A percentile compares a stretch with the other conserved stretches of the same genome.
phyloP scores from a whole-genome alignment of 2,797 vertebrate genomes.

The Falco biarmicus region DNA sequence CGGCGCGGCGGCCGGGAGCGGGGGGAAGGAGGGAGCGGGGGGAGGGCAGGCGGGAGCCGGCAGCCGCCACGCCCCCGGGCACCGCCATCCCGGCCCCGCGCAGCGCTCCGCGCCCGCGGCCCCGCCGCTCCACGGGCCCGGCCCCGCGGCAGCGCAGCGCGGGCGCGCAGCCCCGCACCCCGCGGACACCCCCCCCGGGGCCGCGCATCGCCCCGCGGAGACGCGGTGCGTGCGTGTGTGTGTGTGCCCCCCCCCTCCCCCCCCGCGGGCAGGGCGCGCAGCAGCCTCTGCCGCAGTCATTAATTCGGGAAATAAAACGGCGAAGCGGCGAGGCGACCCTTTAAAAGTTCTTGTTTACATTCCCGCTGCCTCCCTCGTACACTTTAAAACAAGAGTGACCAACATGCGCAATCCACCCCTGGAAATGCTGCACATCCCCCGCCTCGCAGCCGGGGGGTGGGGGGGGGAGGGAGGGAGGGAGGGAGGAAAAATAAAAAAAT shows the following conservation, averaged over 20 bases:
- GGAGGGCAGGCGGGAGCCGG: conserved; percentile 62
- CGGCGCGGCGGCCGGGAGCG: neutral
- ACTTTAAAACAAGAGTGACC: conserved; percentile 79
- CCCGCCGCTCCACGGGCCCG: neutral
- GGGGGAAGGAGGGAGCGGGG: neutral
- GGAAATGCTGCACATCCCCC: conserved; percentile 66
- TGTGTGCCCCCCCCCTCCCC: neutral
- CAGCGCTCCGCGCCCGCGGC: neutral
- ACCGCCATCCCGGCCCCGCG: conserved; percentile 31
- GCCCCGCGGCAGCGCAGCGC: too few species aligned
- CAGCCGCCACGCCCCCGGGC: conserved; percentile 51
- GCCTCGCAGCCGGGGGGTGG: conserved; percentile 1
- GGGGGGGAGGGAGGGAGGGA: neutral
- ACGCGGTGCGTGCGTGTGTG: too few species aligned
- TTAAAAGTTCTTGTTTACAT: conserved; percentile 80
- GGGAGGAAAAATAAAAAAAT: neutral
- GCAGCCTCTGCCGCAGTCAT: conserved; percentile 79
- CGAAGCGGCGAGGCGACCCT: conserved; percentile 35
- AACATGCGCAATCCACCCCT: conserved; percentile 79
- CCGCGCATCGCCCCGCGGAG: neutral
- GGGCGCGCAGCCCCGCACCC: too few species aligned
- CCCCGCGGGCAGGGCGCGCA: neutral
- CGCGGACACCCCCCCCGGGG: neutral
- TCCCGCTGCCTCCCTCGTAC: conserved; percentile 72
- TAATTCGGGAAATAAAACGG: conserved; percentile 69